phyloP scores from a whole-genome alignment of 1,140 invertebrate genomes.

The Telenomus remus region DNA sequence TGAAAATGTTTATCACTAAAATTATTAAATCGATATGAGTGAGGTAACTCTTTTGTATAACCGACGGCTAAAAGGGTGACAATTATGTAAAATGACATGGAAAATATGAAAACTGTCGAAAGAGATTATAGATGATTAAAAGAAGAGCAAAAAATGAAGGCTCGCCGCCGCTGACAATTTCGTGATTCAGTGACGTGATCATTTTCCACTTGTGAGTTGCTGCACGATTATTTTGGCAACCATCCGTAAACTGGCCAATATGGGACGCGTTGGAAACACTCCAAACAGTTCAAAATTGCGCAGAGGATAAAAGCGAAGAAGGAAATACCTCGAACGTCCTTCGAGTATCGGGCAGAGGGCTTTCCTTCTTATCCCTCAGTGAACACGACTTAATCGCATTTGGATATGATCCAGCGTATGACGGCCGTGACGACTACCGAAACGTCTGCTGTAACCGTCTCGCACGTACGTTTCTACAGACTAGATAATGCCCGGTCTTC shows the following conservation, averaged over 20 bases:
- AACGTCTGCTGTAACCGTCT: constrained; percentile 45
- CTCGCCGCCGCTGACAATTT: constrained; percentile 29
- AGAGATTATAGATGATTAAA: constrained; percentile 44
- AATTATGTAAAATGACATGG: neutral
- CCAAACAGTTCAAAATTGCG: constrained; percentile 61
- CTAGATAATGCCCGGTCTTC: constrained; percentile 48
- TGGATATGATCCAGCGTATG: constrained; percentile 69
- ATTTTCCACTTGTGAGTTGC: constrained; percentile 53
- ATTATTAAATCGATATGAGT: too few relatives aligned
- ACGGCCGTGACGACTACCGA: constrained; percentile 58
- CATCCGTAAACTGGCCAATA: constrained; percentile 61
- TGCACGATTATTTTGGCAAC: constrained; percentile 49
- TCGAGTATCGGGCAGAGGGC: constrained; percentile 38
- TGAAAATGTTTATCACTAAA: too few relatives aligned
- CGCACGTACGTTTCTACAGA: constrained; percentile 33
- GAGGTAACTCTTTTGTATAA: neutral
- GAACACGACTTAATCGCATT: constrained; percentile 70
- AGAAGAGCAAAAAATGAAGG: constrained; percentile 12
- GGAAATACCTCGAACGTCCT: constrained; percentile 56
- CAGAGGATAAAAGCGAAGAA: constrained; percentile 57
- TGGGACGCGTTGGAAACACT: constrained; percentile 62
- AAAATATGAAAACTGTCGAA: constrained; percentile 27
- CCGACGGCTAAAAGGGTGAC: neutral
- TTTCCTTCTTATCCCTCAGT: constrained; percentile 60
- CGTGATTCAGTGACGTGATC: constrained; percentile 46